phyloP scores from a whole-genome alignment of 2,113 vertebrate genomes.

The Alethe diademata region DNA sequence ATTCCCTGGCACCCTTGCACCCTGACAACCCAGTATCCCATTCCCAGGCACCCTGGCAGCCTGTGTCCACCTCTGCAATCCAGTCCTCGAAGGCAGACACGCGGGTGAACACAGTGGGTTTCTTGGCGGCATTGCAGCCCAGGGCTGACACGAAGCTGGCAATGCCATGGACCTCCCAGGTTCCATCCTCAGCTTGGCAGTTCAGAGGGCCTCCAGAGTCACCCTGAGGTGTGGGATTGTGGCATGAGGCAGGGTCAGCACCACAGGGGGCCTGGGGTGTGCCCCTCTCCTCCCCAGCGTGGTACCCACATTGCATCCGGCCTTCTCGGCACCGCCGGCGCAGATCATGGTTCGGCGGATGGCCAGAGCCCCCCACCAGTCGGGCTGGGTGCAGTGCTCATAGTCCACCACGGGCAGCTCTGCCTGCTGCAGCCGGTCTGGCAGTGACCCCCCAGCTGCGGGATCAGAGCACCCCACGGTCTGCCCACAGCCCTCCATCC shows the following conservation, averaged over 20 bases:
- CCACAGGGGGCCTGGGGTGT: fast-evolving
- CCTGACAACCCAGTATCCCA: fast-evolving
- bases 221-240: neutral
- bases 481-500: neutral
- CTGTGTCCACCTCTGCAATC: neutral
- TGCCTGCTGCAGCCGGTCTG: neutral
- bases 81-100: slow-evolving; percentile 5
- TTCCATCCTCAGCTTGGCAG: neutral
- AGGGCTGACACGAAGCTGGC: neutral
- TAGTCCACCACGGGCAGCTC: slow-evolving; percentile 14
- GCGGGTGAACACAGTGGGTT: neutral
- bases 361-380: neutral
- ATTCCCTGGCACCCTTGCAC: neutral
- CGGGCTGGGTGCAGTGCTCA: neutral
- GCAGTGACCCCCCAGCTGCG: neutral
- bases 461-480: neutral
- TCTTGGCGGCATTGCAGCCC: neutral
- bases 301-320: neutral
- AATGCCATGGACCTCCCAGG: slow-evolving; percentile 16
- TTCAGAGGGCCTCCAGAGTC: slow-evolving; percentile 12
- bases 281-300: fast-evolving
- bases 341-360: neutral
- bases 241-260: neutral
- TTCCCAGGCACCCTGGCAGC: neutral
- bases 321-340: neutral